A percentile compares a stretch with the other conserved stretches of the same genome.
Conservation (phyloP, 30 jellyfish, hydroid and myxozoan genomes). For the Morbakka virulenta region DNA sequence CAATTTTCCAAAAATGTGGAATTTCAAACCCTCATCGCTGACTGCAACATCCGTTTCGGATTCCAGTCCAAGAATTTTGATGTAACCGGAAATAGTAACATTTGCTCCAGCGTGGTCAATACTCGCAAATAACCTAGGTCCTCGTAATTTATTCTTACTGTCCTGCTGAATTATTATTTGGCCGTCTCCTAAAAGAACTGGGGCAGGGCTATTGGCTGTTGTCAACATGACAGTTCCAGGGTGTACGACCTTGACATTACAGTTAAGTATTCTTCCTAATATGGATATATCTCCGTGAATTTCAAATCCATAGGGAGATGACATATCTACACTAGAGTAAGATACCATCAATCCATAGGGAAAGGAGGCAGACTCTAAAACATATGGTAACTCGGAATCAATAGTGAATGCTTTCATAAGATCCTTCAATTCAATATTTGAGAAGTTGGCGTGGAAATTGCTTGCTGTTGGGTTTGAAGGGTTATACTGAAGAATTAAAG, state of each 20-base stretch:
- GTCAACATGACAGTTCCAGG: conserved; percentile 64
- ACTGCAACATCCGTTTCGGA: conserved; percentile 71
- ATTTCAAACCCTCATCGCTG: conserved; percentile 71
- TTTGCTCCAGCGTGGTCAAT: conserved; percentile 74
- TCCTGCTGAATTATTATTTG: conserved; percentile 79
- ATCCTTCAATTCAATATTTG: conserved; percentile 58
- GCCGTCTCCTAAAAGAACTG: conserved; percentile 92
- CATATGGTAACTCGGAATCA: conserved; percentile 75
- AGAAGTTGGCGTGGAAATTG: conserved; percentile 72
- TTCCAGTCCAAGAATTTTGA: conserved; percentile 84
- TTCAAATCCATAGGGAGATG: conserved; percentile 17
- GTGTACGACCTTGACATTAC: conserved; percentile 64
- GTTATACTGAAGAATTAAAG: conserved; percentile 61
- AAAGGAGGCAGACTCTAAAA: conserved; percentile 64
- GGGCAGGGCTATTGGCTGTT: conserved; percentile 98
- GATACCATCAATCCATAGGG: conserved; percentile 90
- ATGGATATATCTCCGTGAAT: conserved; percentile 86
- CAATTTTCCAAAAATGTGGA: conserved; percentile 76
- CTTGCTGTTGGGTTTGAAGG: conserved; percentile 76
- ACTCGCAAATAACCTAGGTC: conserved; percentile 83
- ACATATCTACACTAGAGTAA: conserved; percentile 48
- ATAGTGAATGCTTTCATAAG: conserved; percentile 78
- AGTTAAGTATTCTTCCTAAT: conserved; percentile 71
- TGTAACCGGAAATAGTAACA: conserved; percentile 77
- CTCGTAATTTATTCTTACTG: conserved; percentile 59